Evolutionary conservation across 2,113 vertebrate species (phyloP), one percentile per base, ranked within the genome.

Genomic region (Rhabdornis inornatus): DNA sequence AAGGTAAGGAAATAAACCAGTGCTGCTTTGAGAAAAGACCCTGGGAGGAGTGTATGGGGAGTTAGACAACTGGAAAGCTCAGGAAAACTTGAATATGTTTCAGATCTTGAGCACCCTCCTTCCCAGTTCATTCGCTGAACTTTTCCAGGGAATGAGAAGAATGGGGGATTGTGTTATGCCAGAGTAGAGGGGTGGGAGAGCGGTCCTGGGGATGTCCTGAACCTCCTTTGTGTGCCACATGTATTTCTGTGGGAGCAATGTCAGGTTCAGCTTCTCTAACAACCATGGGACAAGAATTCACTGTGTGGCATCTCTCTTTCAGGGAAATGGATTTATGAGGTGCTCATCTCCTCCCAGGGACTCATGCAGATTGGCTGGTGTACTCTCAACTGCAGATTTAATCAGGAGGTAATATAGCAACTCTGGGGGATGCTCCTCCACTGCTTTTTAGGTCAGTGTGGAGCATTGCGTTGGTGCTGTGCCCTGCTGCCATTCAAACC

Each of bases 341-440:
- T 99, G 74, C 98, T 99, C 95, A 99, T 99, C 97, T 99, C 99
- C 80, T 99, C 99, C 49, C 99, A 99, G 97, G 99, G 99, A 11
- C 98, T 99, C 90, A 99, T 99, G 99, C 99, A 99, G 97, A 99
- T 99, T 5, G 99, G 99, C 37, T 99, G 99, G 99, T 99, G 99
- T 86, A 99, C 99, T 17, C 97, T 99, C 24, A 99, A 97, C 98
- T 99, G 99, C 97, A 99, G 99, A 93, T 99, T 99, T 95, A 99
- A 99, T 95, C 99, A 99, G 95, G 99, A 99, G 99, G 99, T 99
- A 95, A 13, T 24, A 13, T 83, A 87, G 22, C 55, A 20, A 8
- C 39, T 53, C 39, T 30, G n/a, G 39, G 28, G n/a, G n/a, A 30
- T 87, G 22, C 40, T 87, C 27, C 66, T 76, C 47, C 28, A 7